Base-by-base conservation (phyloP, 2,797 vertebrate species). In the Lateolabrax maculatus region DNA sequence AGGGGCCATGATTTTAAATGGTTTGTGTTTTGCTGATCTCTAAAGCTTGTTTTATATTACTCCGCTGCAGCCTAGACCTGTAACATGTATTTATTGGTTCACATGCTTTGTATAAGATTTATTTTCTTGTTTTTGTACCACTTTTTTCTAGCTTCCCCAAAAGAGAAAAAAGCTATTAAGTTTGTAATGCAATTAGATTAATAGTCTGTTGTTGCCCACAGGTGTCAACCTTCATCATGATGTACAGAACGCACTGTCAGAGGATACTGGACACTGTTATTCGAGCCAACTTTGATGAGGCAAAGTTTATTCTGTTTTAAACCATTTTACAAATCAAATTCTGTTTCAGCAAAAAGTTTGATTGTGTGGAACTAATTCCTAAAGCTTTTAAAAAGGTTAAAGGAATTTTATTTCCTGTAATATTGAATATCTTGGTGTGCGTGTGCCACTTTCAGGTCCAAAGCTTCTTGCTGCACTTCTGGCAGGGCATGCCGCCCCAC, bases 201-300 rank as follows among this genome's bases (percentile, higher is more conserved):
- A 88, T 67, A 53, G 65, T 84, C 9, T 16, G 75, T 80, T 88
- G 61, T 87, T 78, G 82, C 83, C 87, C 84, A 58, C 94, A 99
- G 98, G 98, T 99, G 88, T 98, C 98, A 67, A 99, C 98, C 58
- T 99, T 99, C 90, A 99, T 99, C 93, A 99, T 99, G 98, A 99
- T 99, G 98, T 99, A 99, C 92, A 96, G 98, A 92, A 99, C 98
- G 52, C 98, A 99, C 93, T 99, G 98, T 93, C 98, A 99, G 95
- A 98, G 98, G 94, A 99, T 99, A 95, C 95, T 99, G 92, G 98
- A 99, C 94, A 99, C 98, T 18, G 98, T 99, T 77, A 99, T 99
- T 90, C 95, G 98, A 91, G 98, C 98, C 93, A 99, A 99, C 95
- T 99, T 99, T 90, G 98, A 99, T 25, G 98, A 99, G 98, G 98